Evolutionary conservation across 2,888 invertebrate species (phyloP).

Genomic region (Saturnia japonica): DNA sequence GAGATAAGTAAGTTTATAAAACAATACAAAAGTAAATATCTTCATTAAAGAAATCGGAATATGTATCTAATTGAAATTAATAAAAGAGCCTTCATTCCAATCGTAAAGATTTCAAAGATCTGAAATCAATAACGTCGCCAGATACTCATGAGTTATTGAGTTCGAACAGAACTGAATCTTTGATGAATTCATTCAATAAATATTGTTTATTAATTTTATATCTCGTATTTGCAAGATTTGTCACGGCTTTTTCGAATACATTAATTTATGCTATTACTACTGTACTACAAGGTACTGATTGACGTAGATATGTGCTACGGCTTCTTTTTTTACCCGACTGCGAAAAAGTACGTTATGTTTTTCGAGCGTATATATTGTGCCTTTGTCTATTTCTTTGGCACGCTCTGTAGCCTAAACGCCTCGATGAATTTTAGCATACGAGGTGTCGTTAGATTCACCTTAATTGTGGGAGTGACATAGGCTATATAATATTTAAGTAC

Average conservation of each 20-base stretch:
- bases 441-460: too few species aligned
- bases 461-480: too few species aligned
- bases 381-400: too few species aligned
- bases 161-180: background rate
- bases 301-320: too few species aligned
- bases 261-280: too few species aligned
- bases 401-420: too few species aligned
- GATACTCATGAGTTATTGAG: background rate
- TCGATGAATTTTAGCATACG: too few species aligned
- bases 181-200: background rate
- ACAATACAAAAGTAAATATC: background rate
- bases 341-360: too few species aligned
- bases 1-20: background rate
- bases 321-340: too few species aligned
- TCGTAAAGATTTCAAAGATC: background rate
- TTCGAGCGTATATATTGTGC: too few species aligned
- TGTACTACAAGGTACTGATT: too few species aligned
- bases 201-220: background rate
- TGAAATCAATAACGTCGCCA: background rate
- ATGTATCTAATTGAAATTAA: background rate
- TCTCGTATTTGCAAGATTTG: background rate
- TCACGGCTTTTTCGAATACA: background rate
- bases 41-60: background rate
- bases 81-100: background rate
- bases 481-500: too few species aligned